Conservation (phyloP, 2,888 invertebrate species). For the Quadriops clusia region DNA sequence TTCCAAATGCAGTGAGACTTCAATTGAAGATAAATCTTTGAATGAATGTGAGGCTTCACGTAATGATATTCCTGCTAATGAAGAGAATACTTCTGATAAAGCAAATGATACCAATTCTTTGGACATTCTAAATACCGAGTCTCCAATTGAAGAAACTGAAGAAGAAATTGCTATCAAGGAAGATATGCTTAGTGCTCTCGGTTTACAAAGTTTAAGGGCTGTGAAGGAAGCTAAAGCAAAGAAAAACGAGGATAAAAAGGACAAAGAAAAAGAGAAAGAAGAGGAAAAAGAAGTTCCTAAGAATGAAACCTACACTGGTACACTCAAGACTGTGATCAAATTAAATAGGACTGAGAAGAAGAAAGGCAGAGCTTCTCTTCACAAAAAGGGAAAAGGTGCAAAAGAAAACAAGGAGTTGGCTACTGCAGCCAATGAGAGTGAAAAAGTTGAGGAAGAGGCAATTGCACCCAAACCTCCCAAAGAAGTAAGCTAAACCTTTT, state of each 20-base stretch:
- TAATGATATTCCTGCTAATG: too few relatives aligned
- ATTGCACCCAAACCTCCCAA: conserved; percentile 41
- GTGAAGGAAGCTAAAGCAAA: conserved; percentile 51
- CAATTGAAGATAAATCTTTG: too few relatives aligned
- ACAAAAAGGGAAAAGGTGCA: conserved; percentile 46
- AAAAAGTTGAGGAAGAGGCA: conserved; percentile 43
- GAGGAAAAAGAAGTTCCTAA: conserved; percentile 34
- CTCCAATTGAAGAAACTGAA: conserved; percentile 14
- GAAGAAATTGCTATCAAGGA: conserved; percentile 44
- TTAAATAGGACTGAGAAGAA: conserved; percentile 57
- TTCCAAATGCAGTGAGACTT: too few relatives aligned
- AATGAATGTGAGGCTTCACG: too few relatives aligned
- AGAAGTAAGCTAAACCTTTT: conserved; percentile 39
- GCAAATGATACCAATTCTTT: too few relatives aligned
- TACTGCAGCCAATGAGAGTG: conserved; percentile 14
- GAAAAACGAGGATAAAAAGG: too few relatives aligned
- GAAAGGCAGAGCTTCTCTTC: conserved; percentile 58
- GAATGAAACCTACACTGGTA: conserved; percentile 54
- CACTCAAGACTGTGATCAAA: conserved; percentile 74
- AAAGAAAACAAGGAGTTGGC: conserved; percentile 12
- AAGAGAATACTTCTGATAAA: too few relatives aligned
- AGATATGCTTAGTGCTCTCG: conserved; percentile 59
- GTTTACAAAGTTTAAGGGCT: conserved; percentile 61
- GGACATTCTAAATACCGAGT: too few relatives aligned
- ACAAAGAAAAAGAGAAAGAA: too few relatives aligned